phyloP scores from a whole-genome alignment of 2,888 invertebrate species.

The Penaeus monodon region DNA sequence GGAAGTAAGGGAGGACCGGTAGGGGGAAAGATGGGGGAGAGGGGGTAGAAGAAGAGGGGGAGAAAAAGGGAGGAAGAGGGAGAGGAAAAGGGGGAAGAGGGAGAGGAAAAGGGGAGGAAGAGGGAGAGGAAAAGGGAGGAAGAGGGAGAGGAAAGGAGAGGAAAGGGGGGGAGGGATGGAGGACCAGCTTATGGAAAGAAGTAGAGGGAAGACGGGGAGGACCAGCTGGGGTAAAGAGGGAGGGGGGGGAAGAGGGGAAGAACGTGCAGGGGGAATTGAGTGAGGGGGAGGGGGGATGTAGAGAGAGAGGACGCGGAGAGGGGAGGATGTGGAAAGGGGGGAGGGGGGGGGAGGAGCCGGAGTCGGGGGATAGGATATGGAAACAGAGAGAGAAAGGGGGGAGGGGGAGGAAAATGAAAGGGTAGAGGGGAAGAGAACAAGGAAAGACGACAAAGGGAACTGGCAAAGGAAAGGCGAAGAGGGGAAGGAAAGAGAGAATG shows the following conservation, averaged over 20 bases:
- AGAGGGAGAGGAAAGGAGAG: not conserved
- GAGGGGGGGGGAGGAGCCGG: not conserved
- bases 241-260: not conserved
- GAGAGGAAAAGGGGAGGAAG: too few species aligned
- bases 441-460: not conserved
- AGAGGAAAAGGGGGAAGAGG: too few species aligned
- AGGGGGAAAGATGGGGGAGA: too few species aligned
- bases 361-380: not conserved
- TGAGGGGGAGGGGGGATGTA: not conserved
- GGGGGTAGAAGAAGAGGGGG: too few species aligned
- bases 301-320: not conserved
- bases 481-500: not conserved
- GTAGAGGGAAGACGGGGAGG: slow-evolving; percentile 7
- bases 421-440: not conserved
- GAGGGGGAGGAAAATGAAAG: not conserved
- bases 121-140: not conserved
- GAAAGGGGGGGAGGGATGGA: not conserved
- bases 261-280: not conserved
- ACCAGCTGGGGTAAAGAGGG: not conserved
- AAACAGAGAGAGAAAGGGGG: not conserved
- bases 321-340: not conserved
- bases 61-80: too few species aligned
- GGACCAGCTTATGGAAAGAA: slow-evolving; percentile 1
- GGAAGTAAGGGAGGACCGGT: too few species aligned
- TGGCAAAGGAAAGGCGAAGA: not conserved